phyloP scores from a whole-genome alignment of 2,113 vertebrate species.

The Chloropsis cyanopogon region DNA sequence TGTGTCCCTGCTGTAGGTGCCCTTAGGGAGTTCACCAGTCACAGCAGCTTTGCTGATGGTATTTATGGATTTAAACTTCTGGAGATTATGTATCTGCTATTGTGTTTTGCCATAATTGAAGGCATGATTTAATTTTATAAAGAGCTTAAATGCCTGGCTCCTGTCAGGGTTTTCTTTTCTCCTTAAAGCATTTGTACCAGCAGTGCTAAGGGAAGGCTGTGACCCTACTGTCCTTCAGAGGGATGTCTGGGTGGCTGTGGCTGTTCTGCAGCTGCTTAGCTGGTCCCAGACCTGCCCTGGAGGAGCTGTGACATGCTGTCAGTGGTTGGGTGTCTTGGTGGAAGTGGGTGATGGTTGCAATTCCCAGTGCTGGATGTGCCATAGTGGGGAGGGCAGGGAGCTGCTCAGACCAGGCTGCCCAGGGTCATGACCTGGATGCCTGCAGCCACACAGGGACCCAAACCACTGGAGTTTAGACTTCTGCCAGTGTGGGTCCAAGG shows the following conservation, averaged over 20 bases:
- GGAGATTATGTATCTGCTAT: slow-evolving; percentile 4
- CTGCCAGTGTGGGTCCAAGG: background rate
- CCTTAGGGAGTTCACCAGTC: background rate
- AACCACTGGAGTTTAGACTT: background rate
- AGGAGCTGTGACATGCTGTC: background rate
- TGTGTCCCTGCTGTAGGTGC: background rate
- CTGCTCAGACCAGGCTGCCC: background rate
- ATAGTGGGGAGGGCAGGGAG: fast-evolving
- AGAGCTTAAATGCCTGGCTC: slow-evolving; percentile 14
- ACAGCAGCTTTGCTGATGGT: slow-evolving; percentile 6
- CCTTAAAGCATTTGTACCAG: background rate
- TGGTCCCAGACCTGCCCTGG: background rate
- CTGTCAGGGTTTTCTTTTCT: background rate
- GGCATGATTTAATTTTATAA: slow-evolving; percentile 12
- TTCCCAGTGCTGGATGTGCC: background rate
- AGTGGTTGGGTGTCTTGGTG: background rate
- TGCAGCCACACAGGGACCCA: background rate
- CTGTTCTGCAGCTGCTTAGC: background rate
- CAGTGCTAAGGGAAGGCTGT: background rate
- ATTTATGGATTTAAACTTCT: slow-evolving; percentile 26
- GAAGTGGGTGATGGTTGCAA: background rate
- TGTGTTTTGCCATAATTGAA: background rate
- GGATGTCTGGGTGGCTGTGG: background rate
- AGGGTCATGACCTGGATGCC: background rate
- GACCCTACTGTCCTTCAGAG: background rate